Evolutionary conservation across 2,113 vertebrate species (phyloP).

Genomic region (Scalopus aquaticus): DNA sequence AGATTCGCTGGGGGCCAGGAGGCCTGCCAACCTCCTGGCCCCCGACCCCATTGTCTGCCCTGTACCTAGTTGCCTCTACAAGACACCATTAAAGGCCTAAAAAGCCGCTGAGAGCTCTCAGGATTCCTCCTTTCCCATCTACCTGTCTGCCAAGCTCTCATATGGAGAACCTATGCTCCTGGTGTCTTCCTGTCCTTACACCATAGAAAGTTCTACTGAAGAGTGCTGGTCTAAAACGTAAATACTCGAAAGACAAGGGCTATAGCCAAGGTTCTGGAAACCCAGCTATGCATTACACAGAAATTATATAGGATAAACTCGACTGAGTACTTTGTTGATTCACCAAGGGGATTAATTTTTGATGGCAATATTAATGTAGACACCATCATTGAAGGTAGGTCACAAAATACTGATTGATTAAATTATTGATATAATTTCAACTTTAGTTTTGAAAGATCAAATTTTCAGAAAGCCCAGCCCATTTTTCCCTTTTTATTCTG

Average conservation of each 20-base stretch:
- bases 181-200: too few relatives aligned
- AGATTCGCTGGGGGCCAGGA: too few relatives aligned
- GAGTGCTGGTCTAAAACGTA: background rate
- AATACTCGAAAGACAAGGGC: background rate
- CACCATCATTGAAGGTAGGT: background rate
- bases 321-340: background rate
- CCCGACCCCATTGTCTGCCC: too few relatives aligned
- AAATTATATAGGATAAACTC: background rate
- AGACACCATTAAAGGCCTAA: too few relatives aligned
- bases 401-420: constrained; percentile 51
- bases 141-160: too few relatives aligned
- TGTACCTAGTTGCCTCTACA: too few relatives aligned
- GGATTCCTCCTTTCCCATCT: too few relatives aligned
- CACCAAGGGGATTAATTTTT: constrained; percentile 8
- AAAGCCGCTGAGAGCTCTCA: too few relatives aligned
- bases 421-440: constrained; percentile 45
- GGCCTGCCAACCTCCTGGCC: too few relatives aligned
- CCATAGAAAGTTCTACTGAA: background rate
- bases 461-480: constrained; percentile 40
- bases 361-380: constrained; percentile 20
- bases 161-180: too few relatives aligned
- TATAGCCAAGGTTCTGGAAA: background rate
- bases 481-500: constrained; percentile 35
- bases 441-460: constrained; percentile 46
- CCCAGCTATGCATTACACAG: background rate